phyloP scores from a whole-genome alignment of 2,113 vertebrate genomes.

The Hippoglossus stenolepis region DNA sequence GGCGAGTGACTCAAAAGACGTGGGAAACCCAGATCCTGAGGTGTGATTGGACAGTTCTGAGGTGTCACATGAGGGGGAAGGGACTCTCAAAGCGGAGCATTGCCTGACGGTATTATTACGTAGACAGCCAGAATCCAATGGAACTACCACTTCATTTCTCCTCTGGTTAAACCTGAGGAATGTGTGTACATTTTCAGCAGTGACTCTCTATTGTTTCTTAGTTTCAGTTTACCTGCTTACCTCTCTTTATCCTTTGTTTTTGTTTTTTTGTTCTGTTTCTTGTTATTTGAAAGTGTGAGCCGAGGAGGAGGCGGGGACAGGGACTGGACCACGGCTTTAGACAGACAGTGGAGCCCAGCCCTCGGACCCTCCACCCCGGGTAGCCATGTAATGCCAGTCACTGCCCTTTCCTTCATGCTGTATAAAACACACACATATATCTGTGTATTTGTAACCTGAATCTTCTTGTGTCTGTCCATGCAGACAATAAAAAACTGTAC shows the following conservation, averaged over 20 bases:
- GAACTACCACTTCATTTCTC: constrained; percentile 84
- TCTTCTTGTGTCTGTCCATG: constrained; percentile 88
- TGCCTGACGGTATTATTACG: constrained; percentile 77
- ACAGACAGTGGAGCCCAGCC: constrained; percentile 77
- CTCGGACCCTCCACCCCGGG: constrained; percentile 74
- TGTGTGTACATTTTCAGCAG: constrained; percentile 87
- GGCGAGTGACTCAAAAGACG: constrained; percentile 56
- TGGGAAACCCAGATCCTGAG: constrained; percentile 55
- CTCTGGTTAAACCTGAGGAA: constrained; percentile 84
- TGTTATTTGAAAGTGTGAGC: constrained; percentile 81
- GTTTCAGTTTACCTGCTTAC: constrained; percentile 81
- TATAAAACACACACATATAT: constrained; percentile 89
- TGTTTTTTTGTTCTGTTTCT: constrained; percentile 67
- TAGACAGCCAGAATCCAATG: constrained; percentile 76
- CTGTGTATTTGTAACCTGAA: constrained; percentile 91
- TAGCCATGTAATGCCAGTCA: constrained; percentile 86
- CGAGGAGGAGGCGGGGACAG: constrained; percentile 76
- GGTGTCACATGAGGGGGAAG: constrained; percentile 69
- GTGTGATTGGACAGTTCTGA: constrained; percentile 81
- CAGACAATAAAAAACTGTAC: constrained; percentile 93
- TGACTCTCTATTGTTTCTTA: constrained; percentile 84
- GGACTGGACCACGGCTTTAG: constrained; percentile 77
- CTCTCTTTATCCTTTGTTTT: constrained; percentile 74
- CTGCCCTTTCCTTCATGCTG: constrained; percentile 87
- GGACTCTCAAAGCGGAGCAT: constrained; percentile 74